A percentile compares a stretch with the other conserved stretches of the same genome.
Evolutionary conservation across 2,888 invertebrate species (phyloP).

Genomic region (Myathropa florea): DNA sequence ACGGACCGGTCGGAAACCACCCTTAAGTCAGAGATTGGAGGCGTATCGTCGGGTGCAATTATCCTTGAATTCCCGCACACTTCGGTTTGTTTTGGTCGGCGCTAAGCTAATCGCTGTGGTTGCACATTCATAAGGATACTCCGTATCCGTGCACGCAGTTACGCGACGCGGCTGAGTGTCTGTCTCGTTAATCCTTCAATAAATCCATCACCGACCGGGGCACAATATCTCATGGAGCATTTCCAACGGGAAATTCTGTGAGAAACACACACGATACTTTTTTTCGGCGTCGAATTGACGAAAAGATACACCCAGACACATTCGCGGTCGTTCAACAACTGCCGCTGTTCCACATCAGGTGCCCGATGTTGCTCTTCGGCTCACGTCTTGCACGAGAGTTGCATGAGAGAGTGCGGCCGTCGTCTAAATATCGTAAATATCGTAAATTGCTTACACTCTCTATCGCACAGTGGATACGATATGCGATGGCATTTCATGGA

Average conservation of each 20-base stretch:
- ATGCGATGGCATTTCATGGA: not conserved
- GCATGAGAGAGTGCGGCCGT: not conserved
- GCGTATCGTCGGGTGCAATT: slow-evolving; percentile 29
- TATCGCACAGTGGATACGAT: not conserved
- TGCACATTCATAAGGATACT: too few species aligned
- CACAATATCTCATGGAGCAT: not conserved
- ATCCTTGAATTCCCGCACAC: slow-evolving; percentile 33
- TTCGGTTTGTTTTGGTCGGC: slow-evolving; percentile 42
- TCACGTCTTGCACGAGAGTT: slow-evolving; percentile 10
- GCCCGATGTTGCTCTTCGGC: slow-evolving; percentile 48
- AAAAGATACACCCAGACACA: slow-evolving; percentile 44
- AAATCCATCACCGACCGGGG: slow-evolving; percentile 36
- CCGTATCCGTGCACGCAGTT: too few species aligned
- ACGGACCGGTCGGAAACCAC: slow-evolving; percentile 12
- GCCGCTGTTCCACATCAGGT: slow-evolving; percentile 60
- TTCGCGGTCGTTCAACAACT: slow-evolving; percentile 61
- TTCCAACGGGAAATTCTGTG: not conserved
- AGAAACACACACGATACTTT: slow-evolving; percentile 34
- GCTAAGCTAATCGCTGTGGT: slow-evolving; percentile 46
- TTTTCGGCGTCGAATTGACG: slow-evolving; percentile 10
- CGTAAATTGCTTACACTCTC: slow-evolving; percentile 5
- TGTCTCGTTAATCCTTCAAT: slow-evolving; percentile 49
- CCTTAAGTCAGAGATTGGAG: slow-evolving; percentile 8
- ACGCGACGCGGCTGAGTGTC: slow-evolving; percentile 28
- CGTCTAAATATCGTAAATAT: slow-evolving; percentile 17